Base-by-base conservation (phyloP, 2,797 vertebrate species). In the Mastacembelus armatus region DNA sequence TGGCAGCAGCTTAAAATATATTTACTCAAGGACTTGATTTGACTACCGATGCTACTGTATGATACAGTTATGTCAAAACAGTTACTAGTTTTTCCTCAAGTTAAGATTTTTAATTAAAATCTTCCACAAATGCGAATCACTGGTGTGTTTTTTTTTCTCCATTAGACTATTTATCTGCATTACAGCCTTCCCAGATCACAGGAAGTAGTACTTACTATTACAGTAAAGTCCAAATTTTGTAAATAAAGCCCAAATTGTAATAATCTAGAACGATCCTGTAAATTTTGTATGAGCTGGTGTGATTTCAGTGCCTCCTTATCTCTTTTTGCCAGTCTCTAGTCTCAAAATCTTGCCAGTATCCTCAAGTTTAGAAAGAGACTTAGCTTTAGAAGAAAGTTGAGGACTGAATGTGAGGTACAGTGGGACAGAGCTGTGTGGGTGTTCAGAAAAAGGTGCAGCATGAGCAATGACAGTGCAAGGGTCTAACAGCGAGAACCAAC, bases 401-500 rank as follows among this genome's bases (percentile, higher is more conserved):
- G 33, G 61, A 19, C 45, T 77, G 60, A 47, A 44, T 56, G 54
- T 55, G 57, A 55, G 63, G n/a, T n/a, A n/a, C 62, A 56, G 45
- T 35, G 47, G 24, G 38, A 38, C n/a, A 15, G 26, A 45, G 66
- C 39, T 43, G 33, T 59, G 57, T 52, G 57, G 72, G 57, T 60
- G 56, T 59, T 61, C 24, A 58, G 43, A 61, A 72, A 71, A 77
- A 66, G 55, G 38, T 42, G 9, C 74, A 81, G 84, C 77, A 55
- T 78, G 78, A 81, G 79, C 85, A 68, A 74, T 57, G 78, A 69
- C 74, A 54, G 81, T 56, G 76, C 80, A 80, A 78, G 72, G 45
- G 79, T 77, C 75, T 73, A 75, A 85, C 71, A 63, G 69, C 76
- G 67, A 69, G 60, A 78, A 80, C 70, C 60, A 56, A 70, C 67